Evolutionary conservation across 2,888 invertebrate species (phyloP).

Genomic region (Drosophila vallismaia): DNA sequence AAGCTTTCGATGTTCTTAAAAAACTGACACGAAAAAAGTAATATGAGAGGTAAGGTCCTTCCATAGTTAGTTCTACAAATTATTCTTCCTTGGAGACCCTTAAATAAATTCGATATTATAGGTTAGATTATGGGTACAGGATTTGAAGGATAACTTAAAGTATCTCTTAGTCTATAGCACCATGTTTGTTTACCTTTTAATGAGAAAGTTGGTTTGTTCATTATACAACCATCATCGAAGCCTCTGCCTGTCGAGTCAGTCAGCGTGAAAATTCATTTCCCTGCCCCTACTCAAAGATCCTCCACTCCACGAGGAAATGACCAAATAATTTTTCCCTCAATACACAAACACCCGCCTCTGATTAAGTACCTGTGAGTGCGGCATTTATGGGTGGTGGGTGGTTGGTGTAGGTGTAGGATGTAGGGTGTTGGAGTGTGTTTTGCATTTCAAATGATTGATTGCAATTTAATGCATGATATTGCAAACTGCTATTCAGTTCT

Average conservation of each 20-base stretch:
- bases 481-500: conserved; percentile 50
- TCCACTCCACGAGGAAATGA: conserved; percentile 12
- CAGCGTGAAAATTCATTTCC: conserved; percentile 19
- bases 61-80: neutral
- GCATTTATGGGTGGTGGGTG: neutral
- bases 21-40: neutral
- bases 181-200: neutral
- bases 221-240: conserved; percentile 15
- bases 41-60: neutral
- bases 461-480: conserved; percentile 57
- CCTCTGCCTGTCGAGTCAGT: conserved; percentile 10
- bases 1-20: conserved; percentile 10
- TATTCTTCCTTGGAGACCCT: neutral
- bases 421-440: conserved; percentile 23
- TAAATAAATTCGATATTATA: no score
- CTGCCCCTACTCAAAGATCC: neutral
- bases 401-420: neutral
- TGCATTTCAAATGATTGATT: conserved; percentile 70
- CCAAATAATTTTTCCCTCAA: conserved; percentile 25
- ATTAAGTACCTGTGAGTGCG: conserved; percentile 21
- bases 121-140: no score
- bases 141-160: neutral
- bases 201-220: conserved; percentile 6
- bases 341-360: conserved; percentile 21
- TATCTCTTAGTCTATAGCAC: neutral